phyloP scores from a whole-genome alignment of 2,888 invertebrate species.

The Tridacna gigas region DNA sequence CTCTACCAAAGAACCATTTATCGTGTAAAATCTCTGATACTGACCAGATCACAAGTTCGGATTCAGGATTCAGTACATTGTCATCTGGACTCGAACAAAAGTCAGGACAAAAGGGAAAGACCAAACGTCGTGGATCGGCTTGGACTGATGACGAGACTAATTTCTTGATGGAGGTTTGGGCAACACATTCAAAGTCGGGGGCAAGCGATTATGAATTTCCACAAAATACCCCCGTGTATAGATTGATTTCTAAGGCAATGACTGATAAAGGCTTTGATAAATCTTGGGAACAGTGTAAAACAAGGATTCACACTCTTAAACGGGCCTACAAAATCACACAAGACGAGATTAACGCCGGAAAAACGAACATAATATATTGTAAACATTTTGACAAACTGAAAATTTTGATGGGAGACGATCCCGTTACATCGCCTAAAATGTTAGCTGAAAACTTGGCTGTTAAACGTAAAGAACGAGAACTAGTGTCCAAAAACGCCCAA shows the following conservation, averaged over 20 bases:
- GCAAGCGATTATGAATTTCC: slow-evolving; percentile 40
- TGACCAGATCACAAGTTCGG: neutral
- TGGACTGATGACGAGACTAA: slow-evolving; percentile 63
- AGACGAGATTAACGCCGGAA: slow-evolving; percentile 51
- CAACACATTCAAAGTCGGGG: slow-evolving; percentile 37
- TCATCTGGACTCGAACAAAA: neutral
- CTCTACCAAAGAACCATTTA: neutral
- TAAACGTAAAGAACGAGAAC: slow-evolving; percentile 5
- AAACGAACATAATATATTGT: slow-evolving; percentile 55
- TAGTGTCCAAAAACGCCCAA: neutral
- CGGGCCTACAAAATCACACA: slow-evolving; percentile 61
- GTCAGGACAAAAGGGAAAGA: slow-evolving; percentile 23
- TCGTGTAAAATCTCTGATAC: neutral
- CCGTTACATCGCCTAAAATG: slow-evolving; percentile 40
- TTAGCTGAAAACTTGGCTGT: slow-evolving; percentile 39
- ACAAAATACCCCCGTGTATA: slow-evolving; percentile 56
- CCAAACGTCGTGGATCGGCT: slow-evolving; percentile 53
- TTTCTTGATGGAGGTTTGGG: slow-evolving; percentile 62
- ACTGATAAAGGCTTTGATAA: slow-evolving; percentile 49
- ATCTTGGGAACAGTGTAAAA: slow-evolving; percentile 63
- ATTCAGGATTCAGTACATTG: neutral
- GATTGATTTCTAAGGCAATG: slow-evolving; percentile 55
- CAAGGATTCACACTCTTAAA: slow-evolving; percentile 60
- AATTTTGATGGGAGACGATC: slow-evolving; percentile 56
- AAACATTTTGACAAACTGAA: slow-evolving; percentile 58